Conservation (phyloP, 2,888 invertebrate genomes). For the Dichetophora obliterata region DNA sequence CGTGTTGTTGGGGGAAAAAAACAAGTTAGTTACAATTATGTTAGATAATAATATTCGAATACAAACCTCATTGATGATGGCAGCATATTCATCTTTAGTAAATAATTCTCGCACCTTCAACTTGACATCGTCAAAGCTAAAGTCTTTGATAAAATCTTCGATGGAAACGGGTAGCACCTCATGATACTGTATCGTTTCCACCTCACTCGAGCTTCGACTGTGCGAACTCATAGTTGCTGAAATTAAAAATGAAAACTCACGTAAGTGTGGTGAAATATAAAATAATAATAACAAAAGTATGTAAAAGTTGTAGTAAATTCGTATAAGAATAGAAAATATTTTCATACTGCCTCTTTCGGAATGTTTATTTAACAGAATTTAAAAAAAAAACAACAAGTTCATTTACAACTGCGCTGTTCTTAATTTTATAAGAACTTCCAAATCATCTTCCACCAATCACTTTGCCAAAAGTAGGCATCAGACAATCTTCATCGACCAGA, state of each 20-base stretch:
- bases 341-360: no score
- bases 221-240: conserved; percentile 50
- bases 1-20: background rate
- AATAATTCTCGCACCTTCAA: conserved; percentile 42
- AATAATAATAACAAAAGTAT: background rate
- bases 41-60: background rate
- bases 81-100: conserved; percentile 42
- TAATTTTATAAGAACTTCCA: no score
- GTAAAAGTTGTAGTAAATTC: background rate
- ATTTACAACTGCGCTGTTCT: no score
- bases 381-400: no score
- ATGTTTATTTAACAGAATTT: no score
- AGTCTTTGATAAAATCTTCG: conserved; percentile 53
- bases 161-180: conserved; percentile 54
- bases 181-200: conserved; percentile 50
- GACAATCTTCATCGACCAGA: no score
- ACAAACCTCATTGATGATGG: conserved; percentile 45
- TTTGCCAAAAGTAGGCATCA: background rate
- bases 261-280: background rate
- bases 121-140: conserved; percentile 54
- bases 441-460: background rate
- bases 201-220: conserved; percentile 56
- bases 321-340: no score
- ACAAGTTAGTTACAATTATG: background rate
- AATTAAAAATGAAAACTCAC: background rate